phyloP scores from a whole-genome alignment of 2,888 invertebrate genomes.

The Rhingia campestris region DNA sequence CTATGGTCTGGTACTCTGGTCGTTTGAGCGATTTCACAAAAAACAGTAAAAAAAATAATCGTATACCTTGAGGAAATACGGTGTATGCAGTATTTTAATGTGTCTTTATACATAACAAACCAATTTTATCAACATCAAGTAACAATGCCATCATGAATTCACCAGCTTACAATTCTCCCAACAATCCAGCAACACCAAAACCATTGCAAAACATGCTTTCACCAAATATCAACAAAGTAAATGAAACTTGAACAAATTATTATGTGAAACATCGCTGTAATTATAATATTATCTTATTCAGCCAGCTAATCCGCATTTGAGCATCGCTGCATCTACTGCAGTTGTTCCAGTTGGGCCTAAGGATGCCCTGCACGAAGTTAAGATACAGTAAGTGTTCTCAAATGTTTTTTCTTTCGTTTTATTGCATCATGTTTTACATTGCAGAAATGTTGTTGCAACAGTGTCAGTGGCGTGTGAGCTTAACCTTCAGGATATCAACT shows the following conservation, averaged over 20 bases:
- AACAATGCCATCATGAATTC: conserved; percentile 36
- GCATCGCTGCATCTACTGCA: conserved; percentile 82
- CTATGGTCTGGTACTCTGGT: too few species aligned
- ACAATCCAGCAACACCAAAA: conserved; percentile 23
- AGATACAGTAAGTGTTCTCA: conserved; percentile 84
- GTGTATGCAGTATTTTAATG: too few species aligned
- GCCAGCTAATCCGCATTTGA: conserved; percentile 78
- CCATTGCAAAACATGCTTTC: conserved; percentile 23
- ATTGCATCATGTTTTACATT: conserved; percentile 26
- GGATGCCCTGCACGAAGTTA: conserved; percentile 86
- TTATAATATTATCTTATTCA: background rate
- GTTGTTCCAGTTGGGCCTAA: conserved; percentile 84
- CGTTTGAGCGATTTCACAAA: too few species aligned
- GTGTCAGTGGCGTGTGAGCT: conserved; percentile 89
- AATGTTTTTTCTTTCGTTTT: background rate
- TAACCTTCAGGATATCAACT: conserved; percentile 89
- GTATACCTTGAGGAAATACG: too few species aligned
- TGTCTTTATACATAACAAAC: too few species aligned
- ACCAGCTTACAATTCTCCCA: conserved; percentile 14
- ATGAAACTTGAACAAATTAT: background rate
- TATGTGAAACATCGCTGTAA: too few species aligned
- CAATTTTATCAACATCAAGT: too few species aligned
- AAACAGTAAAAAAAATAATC: too few species aligned
- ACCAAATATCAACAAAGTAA: conserved; percentile 55
- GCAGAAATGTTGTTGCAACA: conserved; percentile 91